These are phyloP conservation scores for Argynnis bischoffii DNA, from an alignment of 2,888 invertebrate species.

Conservation along the genomic window DNA sequence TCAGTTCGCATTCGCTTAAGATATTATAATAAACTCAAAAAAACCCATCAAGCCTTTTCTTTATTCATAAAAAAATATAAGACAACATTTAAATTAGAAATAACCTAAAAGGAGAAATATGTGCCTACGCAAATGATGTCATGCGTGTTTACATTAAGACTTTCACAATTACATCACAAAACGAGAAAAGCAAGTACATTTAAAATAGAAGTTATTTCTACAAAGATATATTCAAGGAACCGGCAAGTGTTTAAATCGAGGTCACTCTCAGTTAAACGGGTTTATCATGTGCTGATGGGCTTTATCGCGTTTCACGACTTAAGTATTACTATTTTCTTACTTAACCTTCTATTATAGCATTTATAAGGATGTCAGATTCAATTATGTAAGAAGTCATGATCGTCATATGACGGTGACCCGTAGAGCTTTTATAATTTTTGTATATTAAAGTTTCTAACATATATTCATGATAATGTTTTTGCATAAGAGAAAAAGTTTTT, in stretches of 20 bases:
- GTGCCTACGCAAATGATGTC: neutral
- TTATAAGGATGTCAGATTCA: too few relatives aligned
- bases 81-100: too few relatives aligned
- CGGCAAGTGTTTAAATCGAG: neutral
- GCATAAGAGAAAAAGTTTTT: too few relatives aligned
- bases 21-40: neutral
- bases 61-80: too few relatives aligned
- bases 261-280: neutral
- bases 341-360: neutral
- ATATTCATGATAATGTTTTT: too few relatives aligned
- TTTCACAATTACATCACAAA: conserved; percentile 25
- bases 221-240: neutral
- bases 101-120: too few relatives aligned
- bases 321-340: neutral
- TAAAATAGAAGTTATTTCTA: conserved; percentile 2
- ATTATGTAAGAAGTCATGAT: too few relatives aligned
- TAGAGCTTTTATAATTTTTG: too few relatives aligned
- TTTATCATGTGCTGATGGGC: neutral
- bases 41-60: too few relatives aligned
- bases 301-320: neutral
- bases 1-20: neutral
- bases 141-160: conserved; percentile 13
- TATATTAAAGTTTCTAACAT: too few relatives aligned
- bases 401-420: too few relatives aligned
- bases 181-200: conserved; percentile 13